A percentile compares a stretch with the other conserved stretches of the same genome.
These are phyloP conservation scores for Musca domestica DNA, from an alignment of 1,140 invertebrate genomes.

Conservation along the genomic window DNA sequence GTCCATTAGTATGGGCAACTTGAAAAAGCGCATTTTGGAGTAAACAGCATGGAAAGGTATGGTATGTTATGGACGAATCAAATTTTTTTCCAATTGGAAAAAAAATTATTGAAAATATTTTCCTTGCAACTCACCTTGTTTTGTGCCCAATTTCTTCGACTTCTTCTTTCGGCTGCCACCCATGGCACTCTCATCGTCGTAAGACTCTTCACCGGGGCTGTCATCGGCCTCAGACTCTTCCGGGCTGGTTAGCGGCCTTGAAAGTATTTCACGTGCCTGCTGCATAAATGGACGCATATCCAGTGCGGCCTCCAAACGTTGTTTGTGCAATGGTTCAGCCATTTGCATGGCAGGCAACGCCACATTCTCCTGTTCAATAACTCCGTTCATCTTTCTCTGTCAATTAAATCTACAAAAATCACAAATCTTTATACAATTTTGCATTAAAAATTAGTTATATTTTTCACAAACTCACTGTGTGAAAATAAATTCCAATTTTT, in stretches of 20 bases:
- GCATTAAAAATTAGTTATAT: not conserved
- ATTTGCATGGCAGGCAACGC: conserved; percentile 31
- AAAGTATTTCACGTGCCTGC: conserved; percentile 67
- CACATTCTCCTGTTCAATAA: conserved; percentile 8
- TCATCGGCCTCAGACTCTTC: conserved; percentile 14
- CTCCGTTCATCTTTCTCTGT: not conserved
- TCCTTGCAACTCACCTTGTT: conserved; percentile 59
- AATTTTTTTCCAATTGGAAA: not conserved
- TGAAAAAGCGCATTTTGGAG: too few species aligned
- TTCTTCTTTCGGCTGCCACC: conserved; percentile 56
- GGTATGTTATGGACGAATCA: too few species aligned
- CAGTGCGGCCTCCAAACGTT: conserved; percentile 78
- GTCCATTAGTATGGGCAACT: too few species aligned
- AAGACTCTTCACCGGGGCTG: conserved; percentile 34
- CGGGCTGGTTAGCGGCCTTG: conserved; percentile 35
- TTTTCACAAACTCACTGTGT: not conserved
- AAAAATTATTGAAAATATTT: not conserved
- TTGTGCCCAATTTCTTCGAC: conserved; percentile 58
- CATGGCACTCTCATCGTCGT: conserved; percentile 50
- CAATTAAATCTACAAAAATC: not conserved
- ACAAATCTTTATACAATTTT: not conserved
- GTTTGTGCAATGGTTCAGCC: conserved; percentile 81
- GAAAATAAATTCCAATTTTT: too few species aligned
- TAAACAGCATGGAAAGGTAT: too few species aligned
- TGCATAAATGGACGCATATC: conserved; percentile 77